Evolutionary conservation across 2,113 vertebrate genomes (phyloP), one percentile per base, ranked within the genome.

Genomic region (Psittacus erithacus): DNA sequence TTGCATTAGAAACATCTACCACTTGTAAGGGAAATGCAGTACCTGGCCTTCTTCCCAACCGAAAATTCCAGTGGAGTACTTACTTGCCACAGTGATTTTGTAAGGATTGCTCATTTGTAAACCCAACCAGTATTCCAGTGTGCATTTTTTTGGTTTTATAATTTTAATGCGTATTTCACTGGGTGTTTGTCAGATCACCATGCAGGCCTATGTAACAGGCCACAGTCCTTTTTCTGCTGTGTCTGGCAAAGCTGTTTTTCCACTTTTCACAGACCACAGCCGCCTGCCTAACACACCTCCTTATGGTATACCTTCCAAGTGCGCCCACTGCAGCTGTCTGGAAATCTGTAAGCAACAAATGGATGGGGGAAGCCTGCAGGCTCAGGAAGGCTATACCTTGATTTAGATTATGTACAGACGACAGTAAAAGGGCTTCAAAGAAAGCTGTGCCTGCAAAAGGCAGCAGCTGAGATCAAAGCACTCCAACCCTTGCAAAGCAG

Each of bases 301-400:
- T 46, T 63, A 24, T 15, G 76, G 41, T 29, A 11, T 46, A 22
- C 13, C 68, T 88, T 43, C 29, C 33, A 47, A 13, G 57, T 88
- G 55, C 6, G 31, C 18, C 38, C 14, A 39, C 57, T 91, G 52
- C 64, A 67, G 24, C 55, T 65, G 11, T 24, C 59, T 86, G 49
- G 31, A 92, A 77, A 43, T 53, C 31, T 55, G 23, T 24, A 53
- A 73, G 33, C 12, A 60, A 52, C 46, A 81, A 63, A 57, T 5
- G 39, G 25, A 25, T 4, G 8, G 31, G 41, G 87, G 33, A 59
- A 67, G n/a, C 28, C n/a, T 81, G 59, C 50, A 79, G 24, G 17
- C n/a, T 60, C 33, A 1, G 5, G 46, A 75, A 63, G 19, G 29
- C 17, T 41, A 1, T 29, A 7, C 0, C 2, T 2, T 55, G 77